Evolutionary conservation across 2,113 vertebrate species (phyloP).

Genomic region (Emydura subglobosa): DNA sequence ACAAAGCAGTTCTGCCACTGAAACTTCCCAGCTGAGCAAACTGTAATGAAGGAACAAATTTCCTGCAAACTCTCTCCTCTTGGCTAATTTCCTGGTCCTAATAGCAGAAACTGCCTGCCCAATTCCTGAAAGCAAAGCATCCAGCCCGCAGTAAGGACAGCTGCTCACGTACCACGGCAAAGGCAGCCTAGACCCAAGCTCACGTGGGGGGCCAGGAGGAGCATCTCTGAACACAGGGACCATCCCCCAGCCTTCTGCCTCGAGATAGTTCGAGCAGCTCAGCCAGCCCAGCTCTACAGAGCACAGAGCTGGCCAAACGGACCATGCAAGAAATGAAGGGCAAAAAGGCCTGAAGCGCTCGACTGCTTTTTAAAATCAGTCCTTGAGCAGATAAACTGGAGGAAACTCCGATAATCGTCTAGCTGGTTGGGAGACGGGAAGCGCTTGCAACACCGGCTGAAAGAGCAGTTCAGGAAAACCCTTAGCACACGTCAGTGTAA

Average conservation of each 20-base stretch:
- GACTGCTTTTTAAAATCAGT: constrained; percentile 64
- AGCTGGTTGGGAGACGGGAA: constrained; percentile 2
- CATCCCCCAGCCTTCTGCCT: not conserved
- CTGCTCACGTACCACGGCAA: not conserved
- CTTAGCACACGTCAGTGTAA: constrained; percentile 30
- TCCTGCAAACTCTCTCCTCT: not conserved
- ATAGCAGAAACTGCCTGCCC: not conserved
- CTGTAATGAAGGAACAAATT: not conserved
- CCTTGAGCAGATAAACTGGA: constrained; percentile 68
- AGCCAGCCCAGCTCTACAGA: not conserved
- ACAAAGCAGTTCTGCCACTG: not conserved
- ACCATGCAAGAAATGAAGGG: constrained; percentile 27
- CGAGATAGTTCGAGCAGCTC: not conserved
- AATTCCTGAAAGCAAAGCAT: not conserved
- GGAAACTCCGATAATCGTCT: constrained; percentile 63
- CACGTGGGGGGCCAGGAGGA: not conserved
- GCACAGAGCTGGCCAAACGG: not conserved
- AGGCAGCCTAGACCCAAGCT: not conserved
- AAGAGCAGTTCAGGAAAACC: constrained; percentile 7
- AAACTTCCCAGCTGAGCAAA: constrained; percentile 38
- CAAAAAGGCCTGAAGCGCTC: constrained; percentile 47
- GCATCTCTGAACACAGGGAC: not conserved
- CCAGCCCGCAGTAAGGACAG: not conserved
- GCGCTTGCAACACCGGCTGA: constrained; percentile 68
- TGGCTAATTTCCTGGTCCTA: constrained; percentile 2